These are phyloP conservation scores for Tortrix viridana DNA, from an alignment of 2,888 invertebrate genomes.

Conservation along the genomic window DNA sequence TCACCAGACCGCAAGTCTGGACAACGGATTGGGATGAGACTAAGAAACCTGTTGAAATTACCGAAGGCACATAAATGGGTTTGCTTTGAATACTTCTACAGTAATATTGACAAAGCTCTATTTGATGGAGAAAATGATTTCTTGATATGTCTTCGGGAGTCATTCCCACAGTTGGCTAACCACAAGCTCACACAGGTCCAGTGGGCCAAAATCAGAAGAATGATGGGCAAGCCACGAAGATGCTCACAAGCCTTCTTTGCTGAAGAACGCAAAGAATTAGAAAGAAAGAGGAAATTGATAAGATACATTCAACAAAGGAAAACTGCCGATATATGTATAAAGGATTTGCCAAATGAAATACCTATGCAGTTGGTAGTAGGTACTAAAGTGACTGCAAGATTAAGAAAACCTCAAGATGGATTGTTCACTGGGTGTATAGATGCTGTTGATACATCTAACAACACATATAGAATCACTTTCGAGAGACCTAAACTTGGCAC, in stretches of 20 bases:
- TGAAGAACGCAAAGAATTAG: slow-evolving; percentile 96
- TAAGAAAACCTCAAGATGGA: slow-evolving; percentile 97
- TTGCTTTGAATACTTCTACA: slow-evolving; percentile 99
- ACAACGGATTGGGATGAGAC: slow-evolving; percentile 94
- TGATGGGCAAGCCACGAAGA: slow-evolving; percentile 98
- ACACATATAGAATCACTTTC: slow-evolving; percentile 97
- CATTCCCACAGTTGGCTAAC: slow-evolving; percentile 96
- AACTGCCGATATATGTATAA: slow-evolving; percentile 89
- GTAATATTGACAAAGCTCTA: slow-evolving; percentile 97
- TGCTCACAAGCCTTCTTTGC: slow-evolving; percentile 97
- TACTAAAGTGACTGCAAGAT: slow-evolving; percentile 95
- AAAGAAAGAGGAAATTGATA: slow-evolving; percentile 95
- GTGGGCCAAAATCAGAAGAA: slow-evolving; percentile 97
- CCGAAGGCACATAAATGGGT: slow-evolving; percentile 99
- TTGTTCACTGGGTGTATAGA: slow-evolving; percentile 97
- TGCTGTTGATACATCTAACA: slow-evolving; percentile 97
- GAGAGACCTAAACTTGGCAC: slow-evolving; percentile 96
- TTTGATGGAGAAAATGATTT: slow-evolving; percentile 99
- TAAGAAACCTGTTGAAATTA: slow-evolving; percentile 96
- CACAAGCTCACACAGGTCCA: slow-evolving; percentile 93
- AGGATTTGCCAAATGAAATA: slow-evolving; percentile 97
- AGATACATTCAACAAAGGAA: slow-evolving; percentile 96
- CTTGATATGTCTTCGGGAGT: slow-evolving; percentile 95
- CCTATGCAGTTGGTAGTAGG: slow-evolving; percentile 97
- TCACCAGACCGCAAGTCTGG: slow-evolving; percentile 93